Percentiles rank a stretch among this genome's conserved stretches.
phyloP scores from a whole-genome alignment of 2,113 vertebrate species.

The Platichthys stellatus region DNA sequence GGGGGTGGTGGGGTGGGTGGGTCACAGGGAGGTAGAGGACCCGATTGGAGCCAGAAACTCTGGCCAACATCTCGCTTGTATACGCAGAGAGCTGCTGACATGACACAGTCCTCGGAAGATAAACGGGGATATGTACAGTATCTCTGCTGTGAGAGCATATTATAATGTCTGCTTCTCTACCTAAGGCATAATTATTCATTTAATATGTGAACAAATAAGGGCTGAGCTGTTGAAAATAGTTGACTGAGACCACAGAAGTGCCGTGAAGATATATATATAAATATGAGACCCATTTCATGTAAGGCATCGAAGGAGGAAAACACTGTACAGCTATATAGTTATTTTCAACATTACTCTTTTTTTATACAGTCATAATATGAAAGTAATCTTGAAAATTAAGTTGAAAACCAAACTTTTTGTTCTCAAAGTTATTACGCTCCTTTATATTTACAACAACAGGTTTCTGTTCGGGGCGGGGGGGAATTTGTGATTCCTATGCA shows the following conservation, averaged over 20 bases:
- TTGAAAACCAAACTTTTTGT: not conserved
- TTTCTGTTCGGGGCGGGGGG: constrained; percentile 10
- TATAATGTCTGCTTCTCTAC: not conserved
- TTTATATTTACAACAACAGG: constrained; percentile 7
- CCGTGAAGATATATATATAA: constrained; percentile 17
- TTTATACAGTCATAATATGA: constrained; percentile 26
- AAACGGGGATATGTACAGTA: constrained; percentile 1
- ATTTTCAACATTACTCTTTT: constrained; percentile 12
- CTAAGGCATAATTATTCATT: constrained; percentile 10
- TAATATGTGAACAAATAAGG: constrained; percentile 9
- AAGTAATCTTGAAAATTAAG: constrained; percentile 3
- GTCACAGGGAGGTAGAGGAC: not conserved
- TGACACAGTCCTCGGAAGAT: constrained; percentile 1
- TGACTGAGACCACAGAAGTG: constrained; percentile 1
- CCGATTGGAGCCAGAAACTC: constrained; percentile 9
- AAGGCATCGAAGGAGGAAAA: constrained; percentile 40
- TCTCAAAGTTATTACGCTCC: not conserved
- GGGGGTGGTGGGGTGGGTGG: not conserved
- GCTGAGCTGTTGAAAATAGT: constrained; percentile 16
- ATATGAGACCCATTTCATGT: constrained; percentile 35
- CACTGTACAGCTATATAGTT: not conserved
- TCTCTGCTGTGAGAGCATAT: constrained; percentile 7
- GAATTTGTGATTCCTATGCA: not conserved
- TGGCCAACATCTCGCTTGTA: not conserved
- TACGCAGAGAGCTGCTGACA: not conserved